Conservation (phyloP, 1,140 invertebrate species). For the Dendrolimus punctatus region DNA sequence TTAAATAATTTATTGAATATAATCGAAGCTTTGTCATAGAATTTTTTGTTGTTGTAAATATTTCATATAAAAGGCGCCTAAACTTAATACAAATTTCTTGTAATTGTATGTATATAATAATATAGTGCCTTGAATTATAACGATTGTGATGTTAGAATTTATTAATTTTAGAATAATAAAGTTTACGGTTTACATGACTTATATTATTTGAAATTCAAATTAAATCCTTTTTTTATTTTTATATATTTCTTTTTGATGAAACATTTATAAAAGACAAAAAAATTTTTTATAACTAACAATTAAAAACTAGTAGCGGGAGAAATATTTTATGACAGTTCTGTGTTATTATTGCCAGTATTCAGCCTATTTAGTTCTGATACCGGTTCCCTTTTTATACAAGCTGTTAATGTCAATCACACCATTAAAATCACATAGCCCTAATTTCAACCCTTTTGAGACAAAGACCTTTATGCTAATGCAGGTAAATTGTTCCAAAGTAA, state of each 20-base stretch:
- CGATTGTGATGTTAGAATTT: conserved; percentile 49
- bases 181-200: neutral
- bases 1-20: too few species aligned
- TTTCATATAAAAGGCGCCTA: conserved; percentile 1
- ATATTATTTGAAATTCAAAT: neutral
- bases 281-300: too few species aligned
- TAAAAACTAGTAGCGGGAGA: too few species aligned
- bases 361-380: too few species aligned
- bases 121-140: conserved; percentile 16
- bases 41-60: neutral
- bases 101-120: neutral
- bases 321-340: too few species aligned
- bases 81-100: neutral
- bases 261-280: too few species aligned
- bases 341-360: too few species aligned
- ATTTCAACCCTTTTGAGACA: conserved; percentile 33
- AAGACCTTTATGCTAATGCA: conserved; percentile 50
- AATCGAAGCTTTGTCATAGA: too few species aligned
- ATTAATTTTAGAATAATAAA: conserved; percentile 5
- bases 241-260: too few species aligned
- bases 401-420: conserved; percentile 15
- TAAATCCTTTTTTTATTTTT: neutral
- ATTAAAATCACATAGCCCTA: conserved; percentile 29
- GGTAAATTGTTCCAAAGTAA: conserved; percentile 41
- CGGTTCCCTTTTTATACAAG: too few species aligned